These are phyloP conservation scores for Pipistrellus nathusii DNA, from an alignment of 2,797 vertebrate genomes.

Conservation along the genomic window DNA sequence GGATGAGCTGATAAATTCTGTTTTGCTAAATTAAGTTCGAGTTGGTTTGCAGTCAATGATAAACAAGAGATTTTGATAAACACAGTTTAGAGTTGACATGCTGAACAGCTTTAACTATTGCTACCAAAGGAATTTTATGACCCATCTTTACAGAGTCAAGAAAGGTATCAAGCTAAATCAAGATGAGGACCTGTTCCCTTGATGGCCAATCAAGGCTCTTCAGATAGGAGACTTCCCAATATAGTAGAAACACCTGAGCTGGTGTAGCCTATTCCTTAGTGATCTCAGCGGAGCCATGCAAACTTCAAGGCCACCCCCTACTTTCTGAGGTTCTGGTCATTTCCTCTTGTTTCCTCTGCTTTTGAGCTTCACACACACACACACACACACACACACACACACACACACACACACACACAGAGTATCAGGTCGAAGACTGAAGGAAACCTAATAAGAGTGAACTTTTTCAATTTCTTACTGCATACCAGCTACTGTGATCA, in stretches of 20 bases:
- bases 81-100: not conserved
- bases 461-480: not conserved
- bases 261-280: too few relatives aligned
- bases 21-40: not conserved
- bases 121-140: not conserved
- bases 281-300: not conserved
- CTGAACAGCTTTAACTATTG: not conserved
- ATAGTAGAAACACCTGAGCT: not conserved
- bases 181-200: not conserved
- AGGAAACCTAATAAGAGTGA: not conserved
- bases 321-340: not conserved
- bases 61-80: conserved; percentile 45
- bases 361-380: not conserved
- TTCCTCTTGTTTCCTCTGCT: not conserved
- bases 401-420: not conserved
- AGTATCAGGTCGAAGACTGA: not conserved
- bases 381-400: too few relatives aligned
- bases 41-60: not conserved
- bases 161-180: not conserved
- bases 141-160: not conserved
- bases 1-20: not conserved
- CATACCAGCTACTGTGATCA: not conserved
- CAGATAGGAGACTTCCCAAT: not conserved
- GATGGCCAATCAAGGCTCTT: not conserved
- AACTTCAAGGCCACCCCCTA: not conserved